These are phyloP conservation scores for Loriculus beryllinus DNA, from an alignment of 2,797 vertebrate species.

Conservation along the genomic window DNA sequence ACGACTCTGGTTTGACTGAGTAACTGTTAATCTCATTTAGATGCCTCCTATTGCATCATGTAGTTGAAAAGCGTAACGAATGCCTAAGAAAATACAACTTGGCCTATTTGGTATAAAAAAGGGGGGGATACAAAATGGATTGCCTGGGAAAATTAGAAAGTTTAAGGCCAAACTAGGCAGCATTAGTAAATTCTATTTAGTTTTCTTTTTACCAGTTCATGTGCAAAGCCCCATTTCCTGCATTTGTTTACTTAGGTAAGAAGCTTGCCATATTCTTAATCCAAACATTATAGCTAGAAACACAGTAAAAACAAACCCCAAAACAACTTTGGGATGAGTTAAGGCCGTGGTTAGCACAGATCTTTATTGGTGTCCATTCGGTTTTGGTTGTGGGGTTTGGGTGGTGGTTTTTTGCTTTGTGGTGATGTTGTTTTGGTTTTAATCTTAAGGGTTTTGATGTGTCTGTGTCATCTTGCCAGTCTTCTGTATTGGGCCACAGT, in stretches of 20 bases:
- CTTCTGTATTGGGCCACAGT: neutral
- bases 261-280: neutral
- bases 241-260: neutral
- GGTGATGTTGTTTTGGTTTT: neutral
- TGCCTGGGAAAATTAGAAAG: neutral
- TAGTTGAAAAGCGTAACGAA: neutral
- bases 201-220: neutral
- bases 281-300: neutral
- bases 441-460: neutral
- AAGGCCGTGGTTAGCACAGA: neutral
- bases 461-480: neutral
- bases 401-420: neutral
- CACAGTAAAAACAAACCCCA: neutral
- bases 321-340: neutral
- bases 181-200: neutral
- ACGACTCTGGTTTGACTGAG: neutral
- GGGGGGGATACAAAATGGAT: neutral
- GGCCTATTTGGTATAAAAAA: neutral
- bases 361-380: rapidly evolving
- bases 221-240: neutral
- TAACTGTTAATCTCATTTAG: neutral
- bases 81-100: neutral
- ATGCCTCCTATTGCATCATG: neutral
- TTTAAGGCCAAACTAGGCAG: neutral
- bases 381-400: neutral